phyloP scores from a whole-genome alignment of 30 jellyfish, hydroid and myxozoan species.

The Aurelia coerulea region DNA sequence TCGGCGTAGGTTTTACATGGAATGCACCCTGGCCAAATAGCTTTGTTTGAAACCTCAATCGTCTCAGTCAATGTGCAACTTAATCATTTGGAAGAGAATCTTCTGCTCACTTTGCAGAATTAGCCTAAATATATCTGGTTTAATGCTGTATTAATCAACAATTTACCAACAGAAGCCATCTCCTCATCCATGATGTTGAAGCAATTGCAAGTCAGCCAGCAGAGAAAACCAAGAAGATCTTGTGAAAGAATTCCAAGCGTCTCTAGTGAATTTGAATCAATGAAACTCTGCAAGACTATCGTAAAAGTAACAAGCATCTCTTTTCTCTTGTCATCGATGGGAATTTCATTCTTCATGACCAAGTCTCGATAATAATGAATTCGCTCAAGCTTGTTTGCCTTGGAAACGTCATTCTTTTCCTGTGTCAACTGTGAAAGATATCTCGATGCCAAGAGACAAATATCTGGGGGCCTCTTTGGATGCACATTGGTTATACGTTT shows the following conservation, averaged over 20 bases:
- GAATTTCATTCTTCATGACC: conserved; percentile 1
- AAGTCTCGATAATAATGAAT: not conserved
- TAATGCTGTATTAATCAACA: too few species aligned
- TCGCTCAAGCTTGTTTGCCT: conserved; percentile 6
- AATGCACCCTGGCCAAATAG: too few species aligned
- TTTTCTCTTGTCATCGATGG: conserved; percentile 52
- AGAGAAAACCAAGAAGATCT: conserved; percentile 71
- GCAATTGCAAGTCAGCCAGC: conserved; percentile 85
- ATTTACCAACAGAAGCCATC: conserved; percentile 75
- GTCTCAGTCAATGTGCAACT: too few species aligned
- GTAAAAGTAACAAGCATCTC: conserved; percentile 85
- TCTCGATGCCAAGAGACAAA: conserved; percentile 85
- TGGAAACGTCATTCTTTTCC: not conserved
- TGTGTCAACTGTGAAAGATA: conserved; percentile 17
- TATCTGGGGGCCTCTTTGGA: conserved; percentile 94
- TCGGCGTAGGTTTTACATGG: too few species aligned
- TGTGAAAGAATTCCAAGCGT: conserved; percentile 11
- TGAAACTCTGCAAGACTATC: conserved; percentile 53
- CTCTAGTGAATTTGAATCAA: conserved; percentile 22
- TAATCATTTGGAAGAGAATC: too few species aligned
- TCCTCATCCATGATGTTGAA: conserved; percentile 85
- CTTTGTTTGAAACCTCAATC: too few species aligned
- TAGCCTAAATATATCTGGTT: too few species aligned
- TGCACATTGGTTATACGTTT: conserved; percentile 67
- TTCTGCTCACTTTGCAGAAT: too few species aligned